A percentile compares a stretch with the other conserved stretches of the same genome.
phyloP scores from a whole-genome alignment of 2,113 vertebrate species.

The Seriola aureovittata region DNA sequence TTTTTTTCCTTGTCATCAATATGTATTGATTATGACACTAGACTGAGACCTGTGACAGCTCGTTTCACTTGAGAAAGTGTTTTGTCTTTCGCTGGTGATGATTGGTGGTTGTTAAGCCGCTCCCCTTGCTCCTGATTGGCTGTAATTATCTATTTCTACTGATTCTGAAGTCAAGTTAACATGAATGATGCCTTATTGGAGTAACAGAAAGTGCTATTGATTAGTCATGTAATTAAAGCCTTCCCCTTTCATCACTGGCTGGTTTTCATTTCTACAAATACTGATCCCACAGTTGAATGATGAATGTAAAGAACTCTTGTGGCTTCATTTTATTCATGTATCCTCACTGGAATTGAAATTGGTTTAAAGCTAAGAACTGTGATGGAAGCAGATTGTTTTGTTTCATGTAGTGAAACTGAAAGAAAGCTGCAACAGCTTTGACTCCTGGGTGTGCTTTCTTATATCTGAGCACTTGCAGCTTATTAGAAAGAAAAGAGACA shows the following conservation, averaged over 20 bases:
- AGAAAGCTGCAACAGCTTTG: not conserved
- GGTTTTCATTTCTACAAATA: constrained; percentile 48
- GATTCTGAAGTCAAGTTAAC: constrained; percentile 30
- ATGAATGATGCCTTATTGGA: constrained; percentile 45
- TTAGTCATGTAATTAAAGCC: constrained; percentile 47
- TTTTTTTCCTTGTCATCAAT: constrained; percentile 33
- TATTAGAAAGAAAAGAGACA: not conserved
- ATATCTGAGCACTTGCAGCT: constrained; percentile 2
- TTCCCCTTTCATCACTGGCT: constrained; percentile 41
- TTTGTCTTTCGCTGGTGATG: constrained; percentile 36
- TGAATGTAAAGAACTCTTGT: constrained; percentile 5
- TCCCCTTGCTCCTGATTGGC: constrained; percentile 29
- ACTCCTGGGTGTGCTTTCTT: not conserved
- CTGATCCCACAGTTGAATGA: not conserved
- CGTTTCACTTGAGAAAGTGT: constrained; percentile 32
- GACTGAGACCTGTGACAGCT: constrained; percentile 30
- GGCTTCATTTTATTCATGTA: not conserved
- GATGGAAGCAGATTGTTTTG: not conserved
- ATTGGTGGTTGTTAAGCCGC: constrained; percentile 25
- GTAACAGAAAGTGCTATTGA: constrained; percentile 52
- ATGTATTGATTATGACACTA: constrained; percentile 41
- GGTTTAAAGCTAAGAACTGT: constrained; percentile 7
- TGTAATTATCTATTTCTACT: constrained; percentile 54
- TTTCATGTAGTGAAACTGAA: not conserved
- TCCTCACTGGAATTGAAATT: constrained; percentile 11